Evolutionary conservation across 1,140 invertebrate genomes (phyloP), one percentile per base, ranked within the genome.

Genomic region (Whitmania pigra): DNA sequence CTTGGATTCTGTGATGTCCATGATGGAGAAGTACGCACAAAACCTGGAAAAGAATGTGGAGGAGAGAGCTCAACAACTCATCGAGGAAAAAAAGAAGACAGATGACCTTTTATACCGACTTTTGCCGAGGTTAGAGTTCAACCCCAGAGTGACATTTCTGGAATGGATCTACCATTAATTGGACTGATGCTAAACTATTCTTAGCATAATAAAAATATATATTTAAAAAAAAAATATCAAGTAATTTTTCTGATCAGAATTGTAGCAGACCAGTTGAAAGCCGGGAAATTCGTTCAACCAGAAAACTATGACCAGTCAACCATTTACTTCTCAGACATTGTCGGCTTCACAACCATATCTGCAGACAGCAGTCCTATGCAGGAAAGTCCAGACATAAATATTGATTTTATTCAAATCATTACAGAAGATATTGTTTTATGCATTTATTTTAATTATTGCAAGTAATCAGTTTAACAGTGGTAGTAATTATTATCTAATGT

Each of bases 341-440:
- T 97, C 72, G 94, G 94, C 36, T 97, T 97, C 84, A 97, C 94
- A 67, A 90, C 88, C 63, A 92, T 97, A 75, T 94, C 93, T 6
- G 91, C 92, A 29, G 77, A 78, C 69, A 81, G 78, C 71, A 78
- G 79, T 4, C 84, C 85, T 6, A 77, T 84, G 75, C 78, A 86
- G 73, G 78, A 83, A 18, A 77, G 79, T 5, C 25, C 25, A 36
- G 57, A 7, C 43, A 49, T 49, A 13, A 49, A 49, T 49, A 15
- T 49, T 49, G 13, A 49, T 3, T 2, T 36, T 36, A 49, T 49
- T 1, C 43, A 49, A 49, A 5, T 49, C 43, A 49, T 0, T 49
- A 1, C 43, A 17, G 9, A 3, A 49, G 11, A 5, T 15, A 15
- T 49, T 49, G 43, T 49, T 36, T n/a, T 6, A 36, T 7, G 43